Conservation (phyloP, 2,113 vertebrate species). For the Mystacornis crossleyi region DNA sequence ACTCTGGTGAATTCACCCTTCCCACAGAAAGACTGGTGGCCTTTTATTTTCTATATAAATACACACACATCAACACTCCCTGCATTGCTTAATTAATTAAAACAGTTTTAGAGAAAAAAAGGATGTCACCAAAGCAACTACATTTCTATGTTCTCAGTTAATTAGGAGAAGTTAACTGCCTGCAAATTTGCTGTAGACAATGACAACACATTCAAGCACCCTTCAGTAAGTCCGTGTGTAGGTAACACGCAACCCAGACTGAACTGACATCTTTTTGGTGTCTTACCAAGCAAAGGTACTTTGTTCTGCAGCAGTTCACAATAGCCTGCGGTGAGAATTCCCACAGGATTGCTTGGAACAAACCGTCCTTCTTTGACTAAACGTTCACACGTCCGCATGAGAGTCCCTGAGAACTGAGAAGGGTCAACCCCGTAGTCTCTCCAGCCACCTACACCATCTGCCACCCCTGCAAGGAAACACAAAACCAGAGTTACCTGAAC, state of each 20-base stretch:
- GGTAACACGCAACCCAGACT: background rate
- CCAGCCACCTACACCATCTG: constrained; percentile 98
- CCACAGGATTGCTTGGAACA: constrained; percentile 90
- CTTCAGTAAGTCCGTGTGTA: accelerated
- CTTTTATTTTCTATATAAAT: background rate
- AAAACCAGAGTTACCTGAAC: background rate
- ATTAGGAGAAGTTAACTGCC: background rate
- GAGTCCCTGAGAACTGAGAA: constrained; percentile 97
- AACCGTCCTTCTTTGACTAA: constrained; percentile 97
- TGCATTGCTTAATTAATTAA: background rate
- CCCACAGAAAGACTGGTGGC: background rate
- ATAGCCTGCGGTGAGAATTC: constrained; percentile 94
- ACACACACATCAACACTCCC: background rate
- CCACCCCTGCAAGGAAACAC: constrained; percentile 83
- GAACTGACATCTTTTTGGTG: background rate
- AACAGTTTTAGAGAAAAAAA: background rate
- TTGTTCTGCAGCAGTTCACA: constrained; percentile 98
- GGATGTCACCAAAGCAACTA: background rate
- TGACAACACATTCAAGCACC: background rate
- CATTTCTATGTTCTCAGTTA: background rate
- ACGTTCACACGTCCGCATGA: constrained; percentile 95
- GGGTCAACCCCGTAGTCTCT: constrained; percentile 98
- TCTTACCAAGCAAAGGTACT: constrained; percentile 95
- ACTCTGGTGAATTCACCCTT: background rate
- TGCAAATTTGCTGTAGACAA: background rate